A percentile compares a stretch with the other conserved stretches of the same genome.
These are phyloP conservation scores for Ceratoteleas bidentatus DNA, from an alignment of 1,140 invertebrate species.

Conservation along the genomic window DNA sequence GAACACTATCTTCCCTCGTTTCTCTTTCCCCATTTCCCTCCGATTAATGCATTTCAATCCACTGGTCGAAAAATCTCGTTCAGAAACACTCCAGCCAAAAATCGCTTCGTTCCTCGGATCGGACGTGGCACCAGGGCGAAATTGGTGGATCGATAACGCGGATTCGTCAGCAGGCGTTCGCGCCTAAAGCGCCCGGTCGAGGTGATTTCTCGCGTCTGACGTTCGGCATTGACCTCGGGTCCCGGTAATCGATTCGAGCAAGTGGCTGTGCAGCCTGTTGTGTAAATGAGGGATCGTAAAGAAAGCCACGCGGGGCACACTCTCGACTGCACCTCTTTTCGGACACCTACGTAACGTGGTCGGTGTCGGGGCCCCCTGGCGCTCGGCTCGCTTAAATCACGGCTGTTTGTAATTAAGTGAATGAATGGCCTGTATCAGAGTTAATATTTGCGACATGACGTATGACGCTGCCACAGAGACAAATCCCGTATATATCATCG, in stretches of 20 bases:
- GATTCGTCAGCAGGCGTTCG: conserved; percentile 21
- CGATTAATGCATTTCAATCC: too few relatives aligned
- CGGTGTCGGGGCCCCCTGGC: conserved; percentile 74
- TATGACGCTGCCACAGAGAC: conserved; percentile 80
- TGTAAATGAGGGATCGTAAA: conserved; percentile 80
- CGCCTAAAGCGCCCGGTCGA: conserved; percentile 38
- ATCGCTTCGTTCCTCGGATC: too few relatives aligned
- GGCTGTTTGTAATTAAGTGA: conserved; percentile 82
- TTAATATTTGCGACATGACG: conserved; percentile 82
- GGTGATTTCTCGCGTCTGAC: conserved; percentile 31
- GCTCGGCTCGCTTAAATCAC: conserved; percentile 80
- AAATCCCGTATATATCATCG: conserved; percentile 81
- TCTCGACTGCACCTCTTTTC: conserved; percentile 73
- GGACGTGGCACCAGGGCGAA: conserved; percentile 9
- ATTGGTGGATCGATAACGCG: conserved; percentile 43
- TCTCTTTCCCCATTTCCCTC: too few relatives aligned
- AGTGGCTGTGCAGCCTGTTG: conserved; percentile 73
- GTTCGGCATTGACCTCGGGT: conserved; percentile 41
- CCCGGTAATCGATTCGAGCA: conserved; percentile 69
- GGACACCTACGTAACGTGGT: conserved; percentile 75
- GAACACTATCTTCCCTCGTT: too few relatives aligned
- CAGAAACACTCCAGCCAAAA: too few relatives aligned
- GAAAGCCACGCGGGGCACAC: conserved; percentile 71
- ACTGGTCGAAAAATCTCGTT: too few relatives aligned
- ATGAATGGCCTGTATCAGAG: conserved; percentile 82